Conservation (phyloP, 35 echinoderm and acorn worm genomes). For the Holothuria glaberrima region DNA sequence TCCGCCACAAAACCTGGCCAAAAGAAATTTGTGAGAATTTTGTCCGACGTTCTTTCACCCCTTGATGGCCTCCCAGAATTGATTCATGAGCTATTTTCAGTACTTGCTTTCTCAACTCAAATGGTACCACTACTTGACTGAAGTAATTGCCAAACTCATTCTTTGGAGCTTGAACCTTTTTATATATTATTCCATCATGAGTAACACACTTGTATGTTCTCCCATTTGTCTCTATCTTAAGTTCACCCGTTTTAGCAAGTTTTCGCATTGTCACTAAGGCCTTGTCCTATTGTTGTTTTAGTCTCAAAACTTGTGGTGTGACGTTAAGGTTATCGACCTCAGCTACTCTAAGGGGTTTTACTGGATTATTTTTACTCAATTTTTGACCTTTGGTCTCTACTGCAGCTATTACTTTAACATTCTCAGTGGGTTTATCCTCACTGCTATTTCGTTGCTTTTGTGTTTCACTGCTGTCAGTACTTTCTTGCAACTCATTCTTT, state of each 20-base stretch:
- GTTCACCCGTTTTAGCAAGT: too few relatives aligned
- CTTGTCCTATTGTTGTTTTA: too few relatives aligned
- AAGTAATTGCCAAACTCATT: conserved; percentile 46
- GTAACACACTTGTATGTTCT: neutral
- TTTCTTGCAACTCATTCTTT: too few relatives aligned
- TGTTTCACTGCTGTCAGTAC: too few relatives aligned
- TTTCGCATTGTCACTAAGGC: too few relatives aligned
- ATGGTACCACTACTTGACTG: neutral
- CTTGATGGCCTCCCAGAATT: conserved; percentile 71
- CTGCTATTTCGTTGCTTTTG: neutral
- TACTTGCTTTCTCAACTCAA: neutral
- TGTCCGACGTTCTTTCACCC: conserved; percentile 54
- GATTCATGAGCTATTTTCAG: conserved; percentile 51
- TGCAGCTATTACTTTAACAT: neutral
- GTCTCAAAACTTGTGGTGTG: too few relatives aligned
- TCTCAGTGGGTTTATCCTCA: neutral
- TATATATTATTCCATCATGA: conserved; percentile 53
- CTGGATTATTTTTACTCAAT: neutral
- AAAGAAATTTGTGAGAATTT: conserved; percentile 66
- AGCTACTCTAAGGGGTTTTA: neutral
- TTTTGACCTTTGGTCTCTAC: conserved; percentile 6
- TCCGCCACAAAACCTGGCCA: conserved; percentile 75
- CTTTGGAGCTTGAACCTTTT: conserved; percentile 46
- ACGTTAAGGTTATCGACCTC: neutral
- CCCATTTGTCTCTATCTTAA: too few relatives aligned